phyloP scores from a whole-genome alignment of 2,888 invertebrate species.

The Netelia melanura region DNA sequence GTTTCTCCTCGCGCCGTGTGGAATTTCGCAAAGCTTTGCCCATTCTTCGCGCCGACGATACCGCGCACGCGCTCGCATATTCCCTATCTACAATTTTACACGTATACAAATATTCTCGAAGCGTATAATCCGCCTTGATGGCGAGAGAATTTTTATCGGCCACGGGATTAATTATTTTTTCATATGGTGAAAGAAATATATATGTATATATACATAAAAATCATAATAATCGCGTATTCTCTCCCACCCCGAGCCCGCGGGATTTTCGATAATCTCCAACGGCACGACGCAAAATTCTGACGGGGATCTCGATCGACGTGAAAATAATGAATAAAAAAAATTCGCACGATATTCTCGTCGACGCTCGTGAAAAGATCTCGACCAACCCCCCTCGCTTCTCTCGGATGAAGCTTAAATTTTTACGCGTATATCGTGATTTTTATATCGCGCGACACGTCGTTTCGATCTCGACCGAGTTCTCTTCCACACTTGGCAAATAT shows the following conservation, averaged over 20 bases:
- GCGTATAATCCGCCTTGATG: slow-evolving; percentile 64
- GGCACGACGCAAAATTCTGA: slow-evolving; percentile 12
- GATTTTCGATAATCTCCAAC: slow-evolving; percentile 51
- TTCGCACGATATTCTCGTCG: slow-evolving; percentile 23
- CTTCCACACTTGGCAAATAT: slow-evolving; percentile 21
- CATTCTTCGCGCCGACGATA: slow-evolving; percentile 29
- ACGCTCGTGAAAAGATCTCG: slow-evolving; percentile 19
- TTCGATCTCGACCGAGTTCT: slow-evolving; percentile 40
- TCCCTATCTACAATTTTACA: slow-evolving; percentile 40
- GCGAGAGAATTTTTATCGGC: slow-evolving; percentile 53
- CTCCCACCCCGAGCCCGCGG: slow-evolving; percentile 14
- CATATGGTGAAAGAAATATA: slow-evolving; percentile 35
- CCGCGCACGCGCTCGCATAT: slow-evolving; percentile 1
- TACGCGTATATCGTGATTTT: background rate
- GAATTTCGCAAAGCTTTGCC: slow-evolving; percentile 61
- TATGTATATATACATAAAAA: too few relatives aligned
- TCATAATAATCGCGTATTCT: slow-evolving; percentile 16
- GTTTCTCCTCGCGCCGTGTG: slow-evolving; percentile 34
- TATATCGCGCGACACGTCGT: slow-evolving; percentile 9
- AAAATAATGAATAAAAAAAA: slow-evolving; percentile 13
- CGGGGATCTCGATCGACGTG: slow-evolving; percentile 38
- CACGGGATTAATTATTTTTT: slow-evolving; percentile 75
- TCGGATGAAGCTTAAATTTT: slow-evolving; percentile 48
- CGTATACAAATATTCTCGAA: slow-evolving; percentile 2
- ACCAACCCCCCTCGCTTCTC: slow-evolving; percentile 49